Percentiles rank a stretch among this genome's conserved stretches.
Evolutionary conservation across 1,140 invertebrate species (phyloP).

Genomic region (Hypothenemus hampei): DNA sequence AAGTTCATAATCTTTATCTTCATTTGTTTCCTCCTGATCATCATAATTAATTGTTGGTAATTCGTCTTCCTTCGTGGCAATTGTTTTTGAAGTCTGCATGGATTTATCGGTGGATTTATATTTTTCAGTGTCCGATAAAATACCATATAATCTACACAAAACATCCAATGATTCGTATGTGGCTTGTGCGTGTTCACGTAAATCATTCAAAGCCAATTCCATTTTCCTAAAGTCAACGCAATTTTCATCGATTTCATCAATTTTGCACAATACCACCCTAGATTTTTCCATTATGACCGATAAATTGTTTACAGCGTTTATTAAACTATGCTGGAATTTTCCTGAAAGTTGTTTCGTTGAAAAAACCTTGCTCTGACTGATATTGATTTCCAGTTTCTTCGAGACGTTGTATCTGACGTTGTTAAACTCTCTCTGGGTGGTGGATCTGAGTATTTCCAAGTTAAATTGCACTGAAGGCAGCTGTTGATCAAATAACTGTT

Average conservation of each 20-base stretch:
- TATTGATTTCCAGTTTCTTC: slow-evolving; percentile 15
- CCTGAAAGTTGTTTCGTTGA: slow-evolving; percentile 8
- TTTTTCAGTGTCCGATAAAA: slow-evolving; percentile 7
- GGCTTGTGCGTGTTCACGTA: slow-evolving; percentile 26
- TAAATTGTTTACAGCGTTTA: slow-evolving; percentile 21
- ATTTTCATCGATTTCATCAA: slow-evolving; percentile 10
- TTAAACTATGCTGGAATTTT: slow-evolving; percentile 24
- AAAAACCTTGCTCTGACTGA: not conserved
- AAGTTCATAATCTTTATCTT: slow-evolving; percentile 32
- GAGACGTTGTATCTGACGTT: slow-evolving; percentile 10
- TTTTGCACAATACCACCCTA: slow-evolving; percentile 8
- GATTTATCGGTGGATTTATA: not conserved
- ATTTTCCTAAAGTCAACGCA: slow-evolving; percentile 9
- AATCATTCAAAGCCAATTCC: slow-evolving; percentile 14
- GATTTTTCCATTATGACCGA: slow-evolving; percentile 30
- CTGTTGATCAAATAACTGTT: slow-evolving; percentile 6
- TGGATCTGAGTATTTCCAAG: slow-evolving; percentile 2
- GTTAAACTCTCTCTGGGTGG: slow-evolving; percentile 17
- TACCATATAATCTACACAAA: slow-evolving; percentile 28
- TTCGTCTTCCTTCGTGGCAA: not conserved
- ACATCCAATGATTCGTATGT: slow-evolving; percentile 31
- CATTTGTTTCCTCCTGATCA: slow-evolving; percentile 12
- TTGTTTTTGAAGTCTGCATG: not conserved
- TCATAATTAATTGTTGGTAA: slow-evolving; percentile 20
- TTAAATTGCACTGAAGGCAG: not conserved